Conservation (phyloP, 2,888 invertebrate genomes). For the Tetramorium bicarinatum region DNA sequence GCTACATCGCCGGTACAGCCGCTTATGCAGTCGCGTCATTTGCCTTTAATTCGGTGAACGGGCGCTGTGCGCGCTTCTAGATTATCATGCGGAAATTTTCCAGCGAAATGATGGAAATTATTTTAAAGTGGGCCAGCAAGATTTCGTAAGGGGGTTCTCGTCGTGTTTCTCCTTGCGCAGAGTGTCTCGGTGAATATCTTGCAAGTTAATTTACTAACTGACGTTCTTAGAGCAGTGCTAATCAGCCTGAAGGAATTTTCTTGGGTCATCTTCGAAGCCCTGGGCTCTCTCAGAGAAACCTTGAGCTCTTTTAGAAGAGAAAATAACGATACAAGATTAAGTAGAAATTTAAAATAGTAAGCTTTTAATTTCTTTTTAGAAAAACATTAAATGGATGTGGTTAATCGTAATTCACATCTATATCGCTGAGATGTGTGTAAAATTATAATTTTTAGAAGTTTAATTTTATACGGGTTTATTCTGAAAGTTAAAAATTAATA, state of each 20-base stretch:
- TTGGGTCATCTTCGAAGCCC: no score
- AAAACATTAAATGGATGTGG: not conserved
- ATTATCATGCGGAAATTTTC: slow-evolving; percentile 37
- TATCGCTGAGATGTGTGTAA: not conserved
- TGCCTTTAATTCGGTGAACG: slow-evolving; percentile 41
- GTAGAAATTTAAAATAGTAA: not conserved
- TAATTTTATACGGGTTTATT: not conserved
- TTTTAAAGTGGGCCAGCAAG: slow-evolving; percentile 24
- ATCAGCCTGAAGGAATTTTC: slow-evolving; percentile 9
- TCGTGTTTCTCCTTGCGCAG: not conserved
- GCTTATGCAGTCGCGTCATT: slow-evolving; percentile 49
- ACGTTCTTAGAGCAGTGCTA: not conserved
- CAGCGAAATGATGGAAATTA: slow-evolving; percentile 37
- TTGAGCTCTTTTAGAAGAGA: not conserved
- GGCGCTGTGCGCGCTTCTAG: not conserved
- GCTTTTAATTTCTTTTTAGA: not conserved
- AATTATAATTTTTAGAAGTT: not conserved
- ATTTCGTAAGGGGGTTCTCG: not conserved
- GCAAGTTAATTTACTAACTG: slow-evolving; percentile 26
- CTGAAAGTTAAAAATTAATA: not conserved
- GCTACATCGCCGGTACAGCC: slow-evolving; percentile 62
- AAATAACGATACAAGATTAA: not conserved
- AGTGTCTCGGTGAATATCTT: not conserved
- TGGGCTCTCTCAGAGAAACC: not conserved
- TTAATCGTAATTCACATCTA: not conserved